Percentiles rank a stretch among this genome's conserved stretches.
These are phyloP conservation scores for Scylla paramamosain DNA, from an alignment of 1,140 invertebrate genomes.

Conservation along the genomic window DNA sequence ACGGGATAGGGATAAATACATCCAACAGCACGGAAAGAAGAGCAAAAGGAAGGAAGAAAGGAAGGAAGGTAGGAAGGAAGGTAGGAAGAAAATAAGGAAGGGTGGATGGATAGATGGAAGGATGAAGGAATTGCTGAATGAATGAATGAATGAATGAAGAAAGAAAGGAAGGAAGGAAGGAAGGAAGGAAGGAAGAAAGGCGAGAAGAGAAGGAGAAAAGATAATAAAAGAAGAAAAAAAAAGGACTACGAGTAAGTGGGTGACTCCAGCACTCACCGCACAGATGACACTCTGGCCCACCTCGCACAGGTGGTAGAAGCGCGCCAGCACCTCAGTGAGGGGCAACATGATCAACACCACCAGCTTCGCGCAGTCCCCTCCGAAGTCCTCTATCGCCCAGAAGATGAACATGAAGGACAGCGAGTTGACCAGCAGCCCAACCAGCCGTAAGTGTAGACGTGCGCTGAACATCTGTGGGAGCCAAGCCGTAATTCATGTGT, in stretches of 20 bases:
- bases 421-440: neutral
- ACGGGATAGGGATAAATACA: too few species aligned
- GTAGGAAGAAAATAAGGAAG: too few species aligned
- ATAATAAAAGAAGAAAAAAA: neutral
- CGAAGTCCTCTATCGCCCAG: neutral
- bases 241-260: neutral
- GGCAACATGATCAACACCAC: neutral
- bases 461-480: neutral
- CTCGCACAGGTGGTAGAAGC: neutral
- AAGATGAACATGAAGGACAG: constrained; percentile 14
- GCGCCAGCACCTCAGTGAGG: neutral
- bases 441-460: neutral
- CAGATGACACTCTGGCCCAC: neutral
- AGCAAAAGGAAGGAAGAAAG: too few species aligned
- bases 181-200: neutral
- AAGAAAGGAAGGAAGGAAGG: neutral
- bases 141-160: too few species aligned
- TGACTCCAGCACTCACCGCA: neutral
- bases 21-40: too few species aligned
- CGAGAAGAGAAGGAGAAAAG: neutral
- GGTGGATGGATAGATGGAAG: neutral
- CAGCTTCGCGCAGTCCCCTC: neutral
- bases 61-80: too few species aligned
- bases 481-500: neutral
- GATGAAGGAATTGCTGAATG: neutral